Conservation (phyloP, 2,113 vertebrate genomes). For the Nibea albiflora region DNA sequence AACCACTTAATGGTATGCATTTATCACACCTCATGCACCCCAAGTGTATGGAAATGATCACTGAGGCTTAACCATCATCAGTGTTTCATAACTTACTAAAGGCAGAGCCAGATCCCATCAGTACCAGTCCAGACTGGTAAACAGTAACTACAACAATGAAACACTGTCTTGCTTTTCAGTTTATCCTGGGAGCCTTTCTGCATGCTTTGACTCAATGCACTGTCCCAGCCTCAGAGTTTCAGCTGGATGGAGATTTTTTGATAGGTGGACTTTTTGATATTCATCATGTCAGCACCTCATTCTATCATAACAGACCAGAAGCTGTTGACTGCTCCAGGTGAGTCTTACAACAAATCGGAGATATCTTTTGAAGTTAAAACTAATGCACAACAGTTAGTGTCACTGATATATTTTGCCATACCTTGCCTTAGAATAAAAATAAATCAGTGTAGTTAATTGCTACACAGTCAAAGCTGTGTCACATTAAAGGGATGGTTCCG, state of each 20-base stretch:
- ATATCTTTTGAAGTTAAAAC: background rate
- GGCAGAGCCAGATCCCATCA: background rate
- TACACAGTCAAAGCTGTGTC: background rate
- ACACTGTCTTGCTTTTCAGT: constrained; percentile 20
- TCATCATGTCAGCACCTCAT: constrained; percentile 4
- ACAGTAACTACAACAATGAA: constrained; percentile 45
- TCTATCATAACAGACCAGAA: constrained; percentile 52
- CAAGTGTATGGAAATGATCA: constrained; percentile 57
- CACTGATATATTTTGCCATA: too few species aligned
- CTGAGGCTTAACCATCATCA: background rate
- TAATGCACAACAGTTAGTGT: background rate
- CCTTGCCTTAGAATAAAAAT: too few species aligned
- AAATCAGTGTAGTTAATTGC: background rate
- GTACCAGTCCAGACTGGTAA: background rate
- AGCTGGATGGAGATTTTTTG: constrained; percentile 72
- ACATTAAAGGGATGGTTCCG: background rate
- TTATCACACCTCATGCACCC: background rate
- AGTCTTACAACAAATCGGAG: constrained; percentile 40
- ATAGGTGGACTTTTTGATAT: constrained; percentile 78
- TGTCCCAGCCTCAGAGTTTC: constrained; percentile 64
- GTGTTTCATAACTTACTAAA: constrained; percentile 15
- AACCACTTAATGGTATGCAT: constrained; percentile 22
- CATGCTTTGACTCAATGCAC: constrained; percentile 10
- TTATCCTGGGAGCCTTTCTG: constrained; percentile 7
- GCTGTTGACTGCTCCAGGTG: constrained; percentile 68